A percentile compares a stretch with the other conserved stretches of the same genome.
phyloP scores from a whole-genome alignment of 2,797 vertebrate genomes.

The Poecilia velifera region DNA sequence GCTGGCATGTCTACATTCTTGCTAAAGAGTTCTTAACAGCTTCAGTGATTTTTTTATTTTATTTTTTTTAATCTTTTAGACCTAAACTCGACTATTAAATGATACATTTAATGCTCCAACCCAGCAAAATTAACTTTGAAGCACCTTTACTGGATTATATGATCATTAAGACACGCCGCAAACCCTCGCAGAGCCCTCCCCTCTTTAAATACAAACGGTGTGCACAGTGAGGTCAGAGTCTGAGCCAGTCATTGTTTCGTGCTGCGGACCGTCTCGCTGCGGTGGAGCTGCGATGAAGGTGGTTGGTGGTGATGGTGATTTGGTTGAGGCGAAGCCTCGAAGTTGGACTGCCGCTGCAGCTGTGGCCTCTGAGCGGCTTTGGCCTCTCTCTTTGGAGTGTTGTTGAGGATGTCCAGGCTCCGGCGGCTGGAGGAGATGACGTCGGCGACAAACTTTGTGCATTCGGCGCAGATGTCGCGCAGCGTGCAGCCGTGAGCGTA shows the following conservation, averaged over 20 bases:
- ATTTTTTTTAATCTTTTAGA: neutral
- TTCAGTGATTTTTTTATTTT: neutral
- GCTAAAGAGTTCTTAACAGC: slow-evolving; percentile 27
- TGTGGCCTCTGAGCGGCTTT: slow-evolving; percentile 46
- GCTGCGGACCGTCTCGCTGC: slow-evolving; percentile 18
- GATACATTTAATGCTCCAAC: slow-evolving; percentile 23
- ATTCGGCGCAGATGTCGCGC: slow-evolving; percentile 90
- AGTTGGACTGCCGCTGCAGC: slow-evolving; percentile 50
- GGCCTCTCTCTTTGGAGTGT: slow-evolving; percentile 80
- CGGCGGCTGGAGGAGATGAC: slow-evolving; percentile 92
- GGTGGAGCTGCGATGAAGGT: slow-evolving; percentile 29
- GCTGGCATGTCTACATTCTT: slow-evolving; percentile 20
- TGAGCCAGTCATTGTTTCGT: slow-evolving; percentile 40
- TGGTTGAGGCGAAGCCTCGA: slow-evolving; percentile 23
- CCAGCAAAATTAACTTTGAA: slow-evolving; percentile 16
- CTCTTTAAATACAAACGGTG: slow-evolving; percentile 10
- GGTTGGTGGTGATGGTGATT: slow-evolving; percentile 1
- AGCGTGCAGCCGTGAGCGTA: slow-evolving; percentile 90
- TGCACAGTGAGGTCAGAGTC: slow-evolving; percentile 21
- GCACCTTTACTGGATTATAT: slow-evolving; percentile 18
- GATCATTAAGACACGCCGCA: slow-evolving; percentile 5
- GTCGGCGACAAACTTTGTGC: slow-evolving; percentile 89
- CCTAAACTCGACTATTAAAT: slow-evolving; percentile 23
- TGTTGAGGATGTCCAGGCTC: slow-evolving; percentile 91
- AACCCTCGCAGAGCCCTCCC: slow-evolving; percentile 4